A percentile compares a stretch with the other conserved stretches of the same genome.
Evolutionary conservation across 2,797 vertebrate genomes (phyloP).

Genomic region (Pampus argenteus): DNA sequence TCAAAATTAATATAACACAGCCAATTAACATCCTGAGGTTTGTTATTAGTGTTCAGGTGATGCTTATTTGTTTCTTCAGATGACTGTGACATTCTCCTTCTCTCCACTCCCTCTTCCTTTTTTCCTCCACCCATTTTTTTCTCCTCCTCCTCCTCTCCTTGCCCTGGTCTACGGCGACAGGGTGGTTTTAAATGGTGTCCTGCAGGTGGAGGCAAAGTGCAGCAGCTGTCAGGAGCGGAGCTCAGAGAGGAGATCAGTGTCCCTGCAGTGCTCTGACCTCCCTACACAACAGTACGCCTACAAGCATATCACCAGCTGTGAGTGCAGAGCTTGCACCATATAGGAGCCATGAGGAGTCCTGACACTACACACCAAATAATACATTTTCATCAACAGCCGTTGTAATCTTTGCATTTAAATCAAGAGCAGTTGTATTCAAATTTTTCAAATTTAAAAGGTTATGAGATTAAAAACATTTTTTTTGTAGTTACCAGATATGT

Average conservation of each 20-base stretch:
- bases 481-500: not conserved
- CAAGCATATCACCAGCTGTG: slow-evolving; percentile 73
- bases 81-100: not conserved
- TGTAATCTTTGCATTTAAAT: not conserved
- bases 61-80: not conserved
- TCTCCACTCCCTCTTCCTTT: not conserved
- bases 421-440: not conserved
- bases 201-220: slow-evolving; percentile 60
- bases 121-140: not conserved
- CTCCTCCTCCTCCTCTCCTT: not conserved
- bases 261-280: slow-evolving; percentile 58
- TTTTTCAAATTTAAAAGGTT: not conserved
- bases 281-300: slow-evolving; percentile 38
- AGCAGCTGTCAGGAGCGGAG: slow-evolving; percentile 45
- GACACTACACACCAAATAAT: not conserved
- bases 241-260: slow-evolving; percentile 45
- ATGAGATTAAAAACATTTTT: not conserved
- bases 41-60: not conserved
- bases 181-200: slow-evolving; percentile 2
- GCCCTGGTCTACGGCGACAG: slow-evolving; percentile 27
- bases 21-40: not conserved
- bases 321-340: slow-evolving; percentile 44
- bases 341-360: not conserved
- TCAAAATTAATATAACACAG: not conserved
- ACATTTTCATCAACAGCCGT: too few species aligned